Conservation (phyloP, 2,113 vertebrate genomes). For the Struthio camelus region DNA sequence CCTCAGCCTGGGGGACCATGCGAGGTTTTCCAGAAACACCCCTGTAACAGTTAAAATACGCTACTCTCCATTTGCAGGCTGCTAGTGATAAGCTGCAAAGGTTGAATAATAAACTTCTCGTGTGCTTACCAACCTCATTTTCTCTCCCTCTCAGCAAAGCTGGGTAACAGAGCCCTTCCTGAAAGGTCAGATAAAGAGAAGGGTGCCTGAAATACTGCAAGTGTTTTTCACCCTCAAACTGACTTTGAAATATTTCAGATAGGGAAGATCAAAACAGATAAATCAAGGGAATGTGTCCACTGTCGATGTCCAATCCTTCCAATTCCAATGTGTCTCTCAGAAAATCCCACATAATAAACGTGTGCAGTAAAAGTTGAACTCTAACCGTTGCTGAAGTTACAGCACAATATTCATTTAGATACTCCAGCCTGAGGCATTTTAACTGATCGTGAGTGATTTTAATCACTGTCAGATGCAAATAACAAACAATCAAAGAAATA, state of each 20-base stretch:
- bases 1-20: background rate
- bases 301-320: background rate
- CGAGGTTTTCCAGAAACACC: background rate
- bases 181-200: background rate
- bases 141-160: background rate
- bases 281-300: background rate
- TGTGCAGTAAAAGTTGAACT: background rate
- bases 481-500: constrained; percentile 55
- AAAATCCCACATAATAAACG: background rate
- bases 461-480: constrained; percentile 16
- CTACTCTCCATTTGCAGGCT: background rate
- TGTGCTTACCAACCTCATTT: background rate
- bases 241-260: background rate
- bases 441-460: constrained; percentile 30
- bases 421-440: background rate
- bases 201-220: background rate
- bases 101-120: background rate
- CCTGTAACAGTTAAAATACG: background rate
- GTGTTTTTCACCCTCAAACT: background rate
- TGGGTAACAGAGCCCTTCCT: background rate
- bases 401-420: background rate
- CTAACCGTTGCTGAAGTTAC: background rate
- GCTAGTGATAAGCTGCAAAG: background rate
- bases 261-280: background rate
- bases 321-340: background rate